Base-by-base conservation (phyloP, 2,888 invertebrate genomes). In the Eupelmus urozonus region DNA sequence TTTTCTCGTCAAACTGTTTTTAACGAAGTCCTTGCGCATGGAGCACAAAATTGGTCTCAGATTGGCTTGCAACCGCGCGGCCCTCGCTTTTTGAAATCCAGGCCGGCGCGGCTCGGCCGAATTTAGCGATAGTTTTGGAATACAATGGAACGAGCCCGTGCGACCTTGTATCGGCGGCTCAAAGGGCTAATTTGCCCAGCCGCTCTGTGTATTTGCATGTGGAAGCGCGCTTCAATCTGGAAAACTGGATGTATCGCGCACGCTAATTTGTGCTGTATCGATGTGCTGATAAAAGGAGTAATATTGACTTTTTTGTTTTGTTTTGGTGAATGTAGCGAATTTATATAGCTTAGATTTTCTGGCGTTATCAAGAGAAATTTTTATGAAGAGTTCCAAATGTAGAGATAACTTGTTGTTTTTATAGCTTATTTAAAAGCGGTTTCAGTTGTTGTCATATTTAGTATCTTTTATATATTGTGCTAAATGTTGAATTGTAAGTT, bases 101-200 rank as follows among this genome's bases (percentile, higher is more conserved):
- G n/a, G n/a, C n/a, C n/a, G n/a, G n/a, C n/a, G n/a, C n/a, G 4
- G 16, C 4, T 7, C 51, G 2, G 51, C 9, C 55, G 60, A 75
- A 75, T 75, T 72, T 55, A 72, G n/a, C 53, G 23, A 45, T 63
- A 63, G 72, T 71, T 71, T 60, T 59, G 55, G 18, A 57, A 45
- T 57, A 73, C 73, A 73, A 65, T 73, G 16, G 42, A 2, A 13
- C 9, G 55, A 34, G 51, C 53, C 5, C 11, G 34, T 1, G 13
- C 20, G 18, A 9, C 40, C 18, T 16, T 25, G 62, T n/a, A 40
- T 65, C 49, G 18, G 1, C 51, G 4, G 40, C 51, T 67, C 74
- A 74, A 74, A 74, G 74, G 66, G 59, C 74, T 67, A 74, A 74
- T 66, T 74, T 51, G 27, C 29, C 45, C 23, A 11, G 49, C 9